Evolutionary conservation across 2,113 vertebrate species (phyloP), one percentile per base, ranked within the genome.

Genomic region (Oenanthe melanoleuca): DNA sequence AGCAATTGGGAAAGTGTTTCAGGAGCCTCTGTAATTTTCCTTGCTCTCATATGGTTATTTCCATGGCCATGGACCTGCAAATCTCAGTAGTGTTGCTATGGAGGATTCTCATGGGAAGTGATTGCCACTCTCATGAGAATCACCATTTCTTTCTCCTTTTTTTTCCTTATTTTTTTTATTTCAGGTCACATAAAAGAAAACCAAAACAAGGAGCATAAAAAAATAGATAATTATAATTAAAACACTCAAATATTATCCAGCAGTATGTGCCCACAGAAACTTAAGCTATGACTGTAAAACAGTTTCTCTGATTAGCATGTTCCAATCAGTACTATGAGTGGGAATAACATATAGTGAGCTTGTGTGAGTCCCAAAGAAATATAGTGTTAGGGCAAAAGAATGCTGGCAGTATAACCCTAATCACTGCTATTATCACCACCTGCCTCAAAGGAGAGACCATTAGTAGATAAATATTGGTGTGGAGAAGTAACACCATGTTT

Each of bases 311-410:
- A 70, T 47, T 47, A 31, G 21, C 26, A 33, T 42, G 29, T 6
- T 71, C 9, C 18, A 34, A 18, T 44, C 21, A 63, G 14, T 50
- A 25, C 38, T 0, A 0, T 18, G 9, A 80, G 6, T 29, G 7
- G 18, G 16, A 89, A 71, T 22, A 83, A 70, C 2, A 47, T 52
- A 47, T 4, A 37, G 16, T 37, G 52, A 79, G 7, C 29, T 66
- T 70, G 17, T 84, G 3, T 16, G 29, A 60, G 22, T 63, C 25
- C 4, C 38, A n/a, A 59, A 37, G 21, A 63, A 66, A 79, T 26
- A 40, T 1, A 12, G 24, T n/a, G 16, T 12, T 31, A 26, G 7
- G 7, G 38, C 45, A 91, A 81, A 86, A 16, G 5, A 6, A 16
- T 8, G 4, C 12, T 57, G 45, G 38, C 69, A 89, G 37, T 19